Base-by-base conservation (phyloP, 2,113 vertebrate genomes). In the Probosciger aterrimus region DNA sequence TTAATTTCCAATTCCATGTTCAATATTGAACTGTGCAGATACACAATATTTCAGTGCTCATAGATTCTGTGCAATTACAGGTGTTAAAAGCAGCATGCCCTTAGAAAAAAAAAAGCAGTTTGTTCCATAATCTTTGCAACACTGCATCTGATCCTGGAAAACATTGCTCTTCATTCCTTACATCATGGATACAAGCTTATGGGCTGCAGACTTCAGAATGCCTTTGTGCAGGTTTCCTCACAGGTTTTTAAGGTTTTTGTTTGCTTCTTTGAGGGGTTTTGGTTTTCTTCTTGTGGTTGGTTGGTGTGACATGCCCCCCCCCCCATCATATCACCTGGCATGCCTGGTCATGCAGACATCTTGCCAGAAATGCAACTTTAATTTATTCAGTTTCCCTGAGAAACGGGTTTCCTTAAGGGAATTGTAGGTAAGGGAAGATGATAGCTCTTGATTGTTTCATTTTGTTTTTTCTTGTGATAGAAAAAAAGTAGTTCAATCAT, bases 331-430 rank as follows among this genome's bases (percentile, higher is more conserved):
- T 82, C 76, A 82, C 33, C 50, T 83, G 67, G 53, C 70, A 15
- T 70, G 87, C 78, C 90, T 74, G 82, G 59, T 95, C 92, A 62
- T 60, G 90, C 71, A 92, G 59, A 70, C 17, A 27, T 81, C 41
- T 86, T 83, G 79, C 71, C 75, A 88, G 79, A 69, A 92, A 77
- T 0, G 1, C 75, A 67, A 41, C 25, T 91, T 82, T 82, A 69
- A 94, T 91, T 57, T 94, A 91, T 88, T 95, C 70, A 7, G 9
- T 80, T 84, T 88, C 79, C 69, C 79, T 19, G 60, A 93, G 90
- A 90, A 96, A 93, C 88, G 75, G 64, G 68, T 96, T 94, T 95
- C 53, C 64, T 77, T 77, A 59, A 83, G 55, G 63, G 55, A 93
- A 5, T 28, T 30, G 35, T 73, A 78, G 39, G 69, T 83, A 70